Evolutionary conservation across 2,888 invertebrate species (phyloP).

Genomic region (Scaptomyza polygonia): DNA sequence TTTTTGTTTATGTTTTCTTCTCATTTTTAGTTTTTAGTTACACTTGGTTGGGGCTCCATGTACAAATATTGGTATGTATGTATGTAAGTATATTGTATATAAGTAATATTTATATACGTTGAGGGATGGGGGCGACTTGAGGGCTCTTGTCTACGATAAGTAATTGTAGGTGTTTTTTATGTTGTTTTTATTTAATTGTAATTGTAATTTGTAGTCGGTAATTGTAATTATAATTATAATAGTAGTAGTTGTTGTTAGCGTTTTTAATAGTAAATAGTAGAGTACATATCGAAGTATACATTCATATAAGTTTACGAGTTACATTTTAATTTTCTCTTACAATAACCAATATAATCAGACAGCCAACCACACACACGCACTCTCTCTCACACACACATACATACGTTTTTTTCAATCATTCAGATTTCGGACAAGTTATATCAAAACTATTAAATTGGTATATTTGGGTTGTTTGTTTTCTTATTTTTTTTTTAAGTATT

Average conservation of each 20-base stretch:
- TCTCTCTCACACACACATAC: not conserved
- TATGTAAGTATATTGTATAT: constrained; percentile 63
- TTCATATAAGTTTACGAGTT: constrained; percentile 61
- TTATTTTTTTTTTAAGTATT: constrained; percentile 12
- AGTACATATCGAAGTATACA: constrained; percentile 68
- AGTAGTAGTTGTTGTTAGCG: constrained; percentile 39
- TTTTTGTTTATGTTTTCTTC: not conserved
- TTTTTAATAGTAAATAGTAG: constrained; percentile 60
- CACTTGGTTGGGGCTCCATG: constrained; percentile 52
- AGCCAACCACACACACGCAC: not conserved
- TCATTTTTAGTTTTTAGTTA: constrained; percentile 38
- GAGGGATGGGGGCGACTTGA: constrained; percentile 3
- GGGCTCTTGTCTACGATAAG: constrained; percentile 22
- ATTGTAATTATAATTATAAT: constrained; percentile 50
- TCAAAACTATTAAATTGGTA: constrained; percentile 38
- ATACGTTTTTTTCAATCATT: constrained; percentile 39
- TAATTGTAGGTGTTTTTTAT: constrained; percentile 18
- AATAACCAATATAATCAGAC: not conserved
- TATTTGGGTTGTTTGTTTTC: constrained; percentile 14
- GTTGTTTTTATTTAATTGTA: constrained; percentile 15
- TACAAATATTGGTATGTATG: constrained; percentile 78
- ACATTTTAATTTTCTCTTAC: not conserved
- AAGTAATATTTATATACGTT: constrained; percentile 45
- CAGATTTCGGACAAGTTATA: constrained; percentile 20
- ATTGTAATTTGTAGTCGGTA: constrained; percentile 36